These are phyloP conservation scores for Mus spretus DNA, from an alignment of 2,797 vertebrate genomes.

Conservation along the genomic window DNA sequence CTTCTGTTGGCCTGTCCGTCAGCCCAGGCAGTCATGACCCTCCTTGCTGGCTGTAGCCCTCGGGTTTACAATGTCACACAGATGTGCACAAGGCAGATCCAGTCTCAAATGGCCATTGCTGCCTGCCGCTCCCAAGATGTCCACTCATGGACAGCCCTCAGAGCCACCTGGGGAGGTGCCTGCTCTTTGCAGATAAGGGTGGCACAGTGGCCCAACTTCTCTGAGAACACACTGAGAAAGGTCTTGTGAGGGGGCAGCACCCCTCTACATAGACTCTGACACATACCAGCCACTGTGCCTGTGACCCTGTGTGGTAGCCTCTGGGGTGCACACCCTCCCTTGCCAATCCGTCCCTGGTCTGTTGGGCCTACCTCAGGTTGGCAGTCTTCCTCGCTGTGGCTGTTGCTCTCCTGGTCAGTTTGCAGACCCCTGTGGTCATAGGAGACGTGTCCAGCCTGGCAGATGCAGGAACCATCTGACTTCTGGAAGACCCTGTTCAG, in stretches of 20 bases:
- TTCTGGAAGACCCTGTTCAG: slow-evolving; percentile 95
- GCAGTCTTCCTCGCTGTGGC: slow-evolving; percentile 92
- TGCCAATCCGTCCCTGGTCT: rapidly evolving
- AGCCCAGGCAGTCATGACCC: neutral
- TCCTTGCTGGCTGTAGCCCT: neutral
- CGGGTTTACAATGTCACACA: neutral
- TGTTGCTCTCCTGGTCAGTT: slow-evolving; percentile 87
- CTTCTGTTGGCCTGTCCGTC: neutral
- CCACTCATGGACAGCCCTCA: neutral
- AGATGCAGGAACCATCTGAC: slow-evolving; percentile 95
- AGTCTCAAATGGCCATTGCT: neutral
- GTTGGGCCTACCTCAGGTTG: slow-evolving; percentile 91
- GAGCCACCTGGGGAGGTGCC: neutral
- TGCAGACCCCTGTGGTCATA: slow-evolving; percentile 92
- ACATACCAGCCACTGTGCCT: neutral
- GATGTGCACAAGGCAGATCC: neutral
- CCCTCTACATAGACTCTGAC: neutral
- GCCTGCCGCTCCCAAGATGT: neutral
- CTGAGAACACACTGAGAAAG: neutral
- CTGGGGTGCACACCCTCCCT: neutral
- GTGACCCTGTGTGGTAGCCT: neutral
- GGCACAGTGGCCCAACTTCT: no score
- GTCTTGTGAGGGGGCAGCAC: neutral
- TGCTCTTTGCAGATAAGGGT: neutral
- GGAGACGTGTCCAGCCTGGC: slow-evolving; percentile 93